Evolutionary conservation across 2,797 vertebrate genomes (phyloP), one percentile per base, ranked within the genome.

Genomic region (Galaxias olidus): DNA sequence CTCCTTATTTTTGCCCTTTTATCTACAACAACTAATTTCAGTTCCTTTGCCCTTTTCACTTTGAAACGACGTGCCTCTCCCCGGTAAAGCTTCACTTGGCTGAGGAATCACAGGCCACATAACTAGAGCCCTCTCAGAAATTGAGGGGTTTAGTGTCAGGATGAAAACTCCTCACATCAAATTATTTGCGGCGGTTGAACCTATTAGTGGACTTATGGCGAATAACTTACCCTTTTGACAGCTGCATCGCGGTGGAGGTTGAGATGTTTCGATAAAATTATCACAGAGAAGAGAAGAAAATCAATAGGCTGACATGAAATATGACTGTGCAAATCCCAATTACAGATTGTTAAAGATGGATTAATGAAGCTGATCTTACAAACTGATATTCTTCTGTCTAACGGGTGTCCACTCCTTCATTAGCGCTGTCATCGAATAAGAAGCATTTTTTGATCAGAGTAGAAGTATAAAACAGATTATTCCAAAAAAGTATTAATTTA

Each of bases 31-130:
- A 96, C 96, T 96, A 97, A 98, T 98, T 97, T 94, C 87, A 93
- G 94, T 94, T 95, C 94, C 94, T 94, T 94, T 99, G 96, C 96
- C 97, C 97, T 98, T 98, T 99, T 97, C 96, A 97, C 94, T 94
- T 89, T 90, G 89, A 88, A 94, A 84, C 72, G 93, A 96, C 93
- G 92, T 92, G 94, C 93, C 91, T 94, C 53, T 87, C 89, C 84
- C 83, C 72, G 56, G 90, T 86, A 92, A 94, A 95, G 92, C 90
- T 92, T 85, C 59, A 78, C 83, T 87, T 91, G 83, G 78, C 78
- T 82, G 83, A 70, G 80, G 87, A 89, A 91, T 92, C 93, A 89
- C 80, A 80, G 89, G 90, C 86, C 30, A 30, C 30, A 30, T 30
- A 30, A 30, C 30, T 87, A 84, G 87, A 83, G 81, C 88, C 89